phyloP scores from a whole-genome alignment of 2,113 vertebrate species.

The Charina bottae region DNA sequence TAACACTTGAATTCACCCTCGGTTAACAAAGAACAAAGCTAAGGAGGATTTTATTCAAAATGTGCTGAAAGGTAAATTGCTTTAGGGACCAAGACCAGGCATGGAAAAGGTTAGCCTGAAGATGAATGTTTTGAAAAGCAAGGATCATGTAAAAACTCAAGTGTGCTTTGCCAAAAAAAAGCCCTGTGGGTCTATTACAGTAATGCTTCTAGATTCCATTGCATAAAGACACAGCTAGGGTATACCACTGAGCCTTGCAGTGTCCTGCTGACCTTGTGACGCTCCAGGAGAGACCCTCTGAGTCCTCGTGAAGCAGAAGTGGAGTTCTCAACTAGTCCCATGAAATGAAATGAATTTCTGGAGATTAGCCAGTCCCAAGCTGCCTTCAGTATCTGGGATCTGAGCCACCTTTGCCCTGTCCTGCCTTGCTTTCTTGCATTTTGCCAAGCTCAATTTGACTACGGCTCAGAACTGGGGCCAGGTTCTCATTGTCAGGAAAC shows the following conservation, averaged over 20 bases:
- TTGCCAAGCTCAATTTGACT: conserved; percentile 66
- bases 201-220: conserved; percentile 14
- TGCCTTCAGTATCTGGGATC: conserved; percentile 66
- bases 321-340: conserved; percentile 44
- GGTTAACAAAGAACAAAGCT: conserved; percentile 31
- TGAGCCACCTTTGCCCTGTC: conserved; percentile 75
- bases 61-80: conserved; percentile 36
- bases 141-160: conserved; percentile 48
- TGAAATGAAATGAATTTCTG: conserved; percentile 21
- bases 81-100: conserved; percentile 42
- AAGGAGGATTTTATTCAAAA: conserved; percentile 31
- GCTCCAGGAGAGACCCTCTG: conserved; percentile 25
- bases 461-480: conserved; percentile 54
- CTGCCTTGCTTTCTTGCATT: conserved; percentile 53
- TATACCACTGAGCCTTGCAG: conserved; percentile 19
- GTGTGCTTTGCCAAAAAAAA: conserved; percentile 34
- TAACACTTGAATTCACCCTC: conserved; percentile 15
- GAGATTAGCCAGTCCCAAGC: conserved; percentile 58
- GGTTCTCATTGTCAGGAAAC: conserved; percentile 33
- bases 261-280: conserved; percentile 48
- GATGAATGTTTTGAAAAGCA: conserved; percentile 51
- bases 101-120: conserved; percentile 61
- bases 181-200: conserved; percentile 38
- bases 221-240: neutral
- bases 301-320: conserved; percentile 46